phyloP scores from a whole-genome alignment of 1,140 invertebrate species.

The Globodera rostochiensis region DNA sequence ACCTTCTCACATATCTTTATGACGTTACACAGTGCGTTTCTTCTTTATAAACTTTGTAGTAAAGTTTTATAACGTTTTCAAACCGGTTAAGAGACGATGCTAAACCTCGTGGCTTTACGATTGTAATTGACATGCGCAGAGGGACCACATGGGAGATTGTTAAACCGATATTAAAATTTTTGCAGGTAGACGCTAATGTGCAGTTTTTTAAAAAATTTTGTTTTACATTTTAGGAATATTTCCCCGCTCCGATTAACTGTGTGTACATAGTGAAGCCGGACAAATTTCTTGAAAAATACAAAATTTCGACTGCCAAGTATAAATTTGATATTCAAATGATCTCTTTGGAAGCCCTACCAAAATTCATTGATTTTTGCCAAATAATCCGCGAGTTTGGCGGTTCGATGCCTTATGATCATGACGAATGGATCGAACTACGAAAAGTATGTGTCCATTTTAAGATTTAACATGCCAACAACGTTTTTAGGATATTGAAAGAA shows the following conservation, averaged over 20 bases:
- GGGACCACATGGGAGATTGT: slow-evolving; percentile 40
- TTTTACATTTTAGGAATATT: slow-evolving; percentile 72
- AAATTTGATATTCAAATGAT: slow-evolving; percentile 41
- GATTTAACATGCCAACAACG: slow-evolving; percentile 10
- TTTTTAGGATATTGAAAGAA: slow-evolving; percentile 68
- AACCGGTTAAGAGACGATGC: slow-evolving; percentile 38
- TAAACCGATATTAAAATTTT: slow-evolving; percentile 37
- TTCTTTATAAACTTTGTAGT: neutral
- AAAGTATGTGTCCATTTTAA: slow-evolving; percentile 10
- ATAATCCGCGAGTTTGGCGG: slow-evolving; percentile 39
- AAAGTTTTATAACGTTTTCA: neutral
- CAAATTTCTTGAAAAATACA: slow-evolving; percentile 38
- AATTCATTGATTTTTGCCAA: slow-evolving; percentile 38
- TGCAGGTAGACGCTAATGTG: slow-evolving; percentile 25
- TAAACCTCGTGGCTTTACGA: slow-evolving; percentile 31
- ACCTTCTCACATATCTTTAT: slow-evolving; percentile 37
- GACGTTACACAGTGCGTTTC: slow-evolving; percentile 33
- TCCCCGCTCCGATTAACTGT: slow-evolving; percentile 33
- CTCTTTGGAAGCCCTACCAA: slow-evolving; percentile 34
- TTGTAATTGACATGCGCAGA: slow-evolving; percentile 39
- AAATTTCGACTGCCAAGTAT: slow-evolving; percentile 38
- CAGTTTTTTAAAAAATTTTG: neutral
- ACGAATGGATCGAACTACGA: slow-evolving; percentile 41
- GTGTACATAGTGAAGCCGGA: slow-evolving; percentile 44
- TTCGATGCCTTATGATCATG: slow-evolving; percentile 37